A percentile compares a stretch with the other conserved stretches of the same genome.
These are phyloP conservation scores for Porites lutea DNA, from an alignment of 64 coral and sea anemone genomes.

Conservation along the genomic window DNA sequence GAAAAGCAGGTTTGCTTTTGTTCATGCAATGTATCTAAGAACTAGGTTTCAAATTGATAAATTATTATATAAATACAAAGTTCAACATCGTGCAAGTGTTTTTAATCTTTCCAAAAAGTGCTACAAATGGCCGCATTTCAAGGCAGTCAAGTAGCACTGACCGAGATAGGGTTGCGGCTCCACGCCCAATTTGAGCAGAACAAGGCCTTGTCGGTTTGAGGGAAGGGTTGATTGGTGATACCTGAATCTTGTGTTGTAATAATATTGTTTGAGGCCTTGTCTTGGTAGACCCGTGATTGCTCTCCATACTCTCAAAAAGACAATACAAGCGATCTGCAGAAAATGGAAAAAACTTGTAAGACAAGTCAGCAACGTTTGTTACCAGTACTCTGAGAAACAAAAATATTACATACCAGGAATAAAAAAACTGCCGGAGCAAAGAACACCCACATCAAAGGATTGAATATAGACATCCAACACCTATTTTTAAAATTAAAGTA, in stretches of 20 bases:
- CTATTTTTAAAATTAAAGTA: conserved; percentile 22
- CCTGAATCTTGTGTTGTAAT: conserved; percentile 88
- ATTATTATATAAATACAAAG: too few relatives aligned
- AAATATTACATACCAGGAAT: conserved; percentile 63
- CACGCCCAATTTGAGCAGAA: too few relatives aligned
- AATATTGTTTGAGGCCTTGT: conserved; percentile 65
- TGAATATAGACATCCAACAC: conserved; percentile 82
- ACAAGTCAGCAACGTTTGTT: not conserved
- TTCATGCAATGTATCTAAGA: too few relatives aligned
- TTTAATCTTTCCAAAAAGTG: too few relatives aligned
- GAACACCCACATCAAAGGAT: conserved; percentile 74
- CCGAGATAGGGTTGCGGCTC: too few relatives aligned
- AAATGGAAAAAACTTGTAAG: not conserved
- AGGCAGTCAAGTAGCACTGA: too few relatives aligned
- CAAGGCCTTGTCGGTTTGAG: too few relatives aligned
- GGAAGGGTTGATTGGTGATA: not conserved
- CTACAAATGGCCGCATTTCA: too few relatives aligned
- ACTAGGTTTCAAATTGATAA: too few relatives aligned
- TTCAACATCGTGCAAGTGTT: too few relatives aligned
- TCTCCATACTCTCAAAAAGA: conserved; percentile 83
- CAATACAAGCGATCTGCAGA: conserved; percentile 54
- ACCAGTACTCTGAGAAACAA: too few relatives aligned
- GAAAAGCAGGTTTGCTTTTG: too few relatives aligned
- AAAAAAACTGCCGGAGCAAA: conserved; percentile 67
- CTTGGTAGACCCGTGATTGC: conserved; percentile 62